These are phyloP conservation scores for Patella depressa DNA, from an alignment of 2,888 invertebrate genomes.

Conservation along the genomic window DNA sequence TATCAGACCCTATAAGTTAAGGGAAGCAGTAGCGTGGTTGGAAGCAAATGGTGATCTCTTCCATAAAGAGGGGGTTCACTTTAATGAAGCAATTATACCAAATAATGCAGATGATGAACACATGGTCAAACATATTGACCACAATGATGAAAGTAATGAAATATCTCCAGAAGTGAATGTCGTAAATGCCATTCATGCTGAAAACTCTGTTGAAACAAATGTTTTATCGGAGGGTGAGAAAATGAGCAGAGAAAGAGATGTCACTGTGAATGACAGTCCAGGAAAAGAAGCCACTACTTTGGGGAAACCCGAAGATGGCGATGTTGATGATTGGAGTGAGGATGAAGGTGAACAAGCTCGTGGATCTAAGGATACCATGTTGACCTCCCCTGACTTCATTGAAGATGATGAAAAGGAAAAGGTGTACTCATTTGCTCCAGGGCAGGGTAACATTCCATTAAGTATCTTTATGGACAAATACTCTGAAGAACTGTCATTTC, in stretches of 20 bases:
- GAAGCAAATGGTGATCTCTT: neutral
- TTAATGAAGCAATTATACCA: neutral
- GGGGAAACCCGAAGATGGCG: too few species aligned
- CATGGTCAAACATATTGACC: neutral
- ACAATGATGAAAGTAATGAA: neutral
- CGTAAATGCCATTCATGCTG: too few species aligned
- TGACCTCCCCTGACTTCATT: neutral
- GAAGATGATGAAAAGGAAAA: neutral
- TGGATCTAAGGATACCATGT: neutral
- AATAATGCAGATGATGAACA: neutral
- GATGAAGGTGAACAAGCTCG: neutral
- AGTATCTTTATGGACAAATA: neutral
- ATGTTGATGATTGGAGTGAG: too few species aligned
- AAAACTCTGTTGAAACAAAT: too few species aligned
- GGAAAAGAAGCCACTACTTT: too few species aligned
- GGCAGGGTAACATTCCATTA: too few species aligned
- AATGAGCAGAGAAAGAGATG: too few species aligned
- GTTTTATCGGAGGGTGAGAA: too few species aligned
- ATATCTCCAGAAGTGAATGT: too few species aligned
- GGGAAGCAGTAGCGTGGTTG: neutral
- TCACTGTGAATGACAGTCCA: too few species aligned
- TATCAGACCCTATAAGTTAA: constrained; percentile 4
- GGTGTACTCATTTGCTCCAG: neutral
- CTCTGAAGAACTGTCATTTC: constrained; percentile 19
- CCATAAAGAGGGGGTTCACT: neutral